phyloP scores from a whole-genome alignment of 2,797 vertebrate genomes.

The Melanotaenia maccullochi region DNA sequence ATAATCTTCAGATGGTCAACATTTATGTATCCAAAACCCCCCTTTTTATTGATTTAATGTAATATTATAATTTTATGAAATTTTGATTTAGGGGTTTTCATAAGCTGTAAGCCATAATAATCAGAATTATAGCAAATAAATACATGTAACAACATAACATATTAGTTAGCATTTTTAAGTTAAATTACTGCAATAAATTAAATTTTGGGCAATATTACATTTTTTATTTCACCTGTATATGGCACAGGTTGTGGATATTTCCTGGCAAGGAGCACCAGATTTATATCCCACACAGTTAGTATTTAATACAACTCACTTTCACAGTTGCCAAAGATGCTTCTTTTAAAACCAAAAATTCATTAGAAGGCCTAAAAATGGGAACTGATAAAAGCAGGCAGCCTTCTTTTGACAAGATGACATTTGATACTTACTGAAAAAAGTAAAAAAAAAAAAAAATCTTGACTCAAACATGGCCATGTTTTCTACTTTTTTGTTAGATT shows the following conservation, averaged over 20 bases:
- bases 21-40: no score
- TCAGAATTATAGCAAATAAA: no score
- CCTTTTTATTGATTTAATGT: no score
- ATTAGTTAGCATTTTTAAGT: no score
- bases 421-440: conserved; percentile 6
- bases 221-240: neutral
- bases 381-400: conserved; percentile 18
- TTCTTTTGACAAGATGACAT: conserved; percentile 22
- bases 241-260: neutral
- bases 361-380: conserved; percentile 26
- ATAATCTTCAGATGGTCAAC: no score
- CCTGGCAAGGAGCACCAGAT: neutral
- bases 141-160: no score
- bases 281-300: neutral
- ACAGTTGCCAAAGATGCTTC: conserved; percentile 2
- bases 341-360: conserved; percentile 22
- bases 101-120: no score
- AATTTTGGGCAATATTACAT: no score
- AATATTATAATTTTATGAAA: no score
- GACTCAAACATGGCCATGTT: conserved; percentile 16
- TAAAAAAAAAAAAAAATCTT: neutral
- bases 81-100: no score
- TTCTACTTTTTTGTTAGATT: conserved; percentile 41
- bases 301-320: conserved; percentile 8
- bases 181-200: no score